phyloP scores from a whole-genome alignment of 2,888 invertebrate species.

The Heliconius charithonia region DNA sequence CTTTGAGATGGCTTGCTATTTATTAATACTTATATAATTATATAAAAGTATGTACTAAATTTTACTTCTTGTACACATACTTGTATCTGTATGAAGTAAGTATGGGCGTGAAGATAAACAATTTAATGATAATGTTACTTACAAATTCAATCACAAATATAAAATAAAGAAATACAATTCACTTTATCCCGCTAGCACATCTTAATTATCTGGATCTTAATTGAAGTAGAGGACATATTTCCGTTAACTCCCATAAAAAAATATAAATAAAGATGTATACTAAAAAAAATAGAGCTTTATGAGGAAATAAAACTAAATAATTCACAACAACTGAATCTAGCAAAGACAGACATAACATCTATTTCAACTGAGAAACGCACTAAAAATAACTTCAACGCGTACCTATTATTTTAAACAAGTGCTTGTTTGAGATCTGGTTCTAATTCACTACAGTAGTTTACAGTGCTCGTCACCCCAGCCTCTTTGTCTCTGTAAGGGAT shows the following conservation, averaged over 20 bases:
- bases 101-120: too few relatives aligned
- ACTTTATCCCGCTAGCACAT: not conserved
- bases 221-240: too few relatives aligned
- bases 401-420: slow-evolving; percentile 23
- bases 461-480: slow-evolving; percentile 20
- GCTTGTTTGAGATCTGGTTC: slow-evolving; percentile 18
- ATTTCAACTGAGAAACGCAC: not conserved
- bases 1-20: slow-evolving; percentile 33
- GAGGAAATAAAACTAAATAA: not conserved
- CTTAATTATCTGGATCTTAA: too few relatives aligned
- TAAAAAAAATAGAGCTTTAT: too few relatives aligned
- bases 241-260: too few relatives aligned
- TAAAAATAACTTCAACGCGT: not conserved
- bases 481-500: slow-evolving; percentile 21
- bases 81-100: not conserved
- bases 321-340: not conserved
- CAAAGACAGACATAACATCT: not conserved
- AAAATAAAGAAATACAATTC: not conserved
- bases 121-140: not conserved
- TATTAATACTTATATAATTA: slow-evolving; percentile 26
- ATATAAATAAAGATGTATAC: too few relatives aligned
- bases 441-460: slow-evolving; percentile 24
- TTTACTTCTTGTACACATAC: not conserved
- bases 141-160: not conserved
- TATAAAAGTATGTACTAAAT: not conserved